These are phyloP conservation scores for Tamandua tetradactyla DNA, from an alignment of 2,797 vertebrate species.

Conservation along the genomic window DNA sequence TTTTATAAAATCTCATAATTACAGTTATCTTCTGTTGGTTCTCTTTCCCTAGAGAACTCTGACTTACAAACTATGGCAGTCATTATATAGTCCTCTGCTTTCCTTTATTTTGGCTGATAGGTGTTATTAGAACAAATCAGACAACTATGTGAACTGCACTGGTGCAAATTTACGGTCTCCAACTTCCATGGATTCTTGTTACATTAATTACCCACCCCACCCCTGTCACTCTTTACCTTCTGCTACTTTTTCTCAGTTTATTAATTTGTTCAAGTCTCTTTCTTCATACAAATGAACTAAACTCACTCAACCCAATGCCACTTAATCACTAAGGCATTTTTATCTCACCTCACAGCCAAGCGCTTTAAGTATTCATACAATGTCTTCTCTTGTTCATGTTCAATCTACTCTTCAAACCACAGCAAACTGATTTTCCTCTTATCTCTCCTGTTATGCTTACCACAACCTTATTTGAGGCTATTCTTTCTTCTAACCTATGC, in stretches of 20 bases:
- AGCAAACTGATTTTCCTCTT: neutral
- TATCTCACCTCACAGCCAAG: neutral
- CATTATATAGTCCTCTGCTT: neutral
- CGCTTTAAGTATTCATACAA: neutral
- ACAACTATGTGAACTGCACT: neutral
- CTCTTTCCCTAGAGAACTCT: no score
- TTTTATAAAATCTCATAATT: no score
- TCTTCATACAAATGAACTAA: conserved; percentile 4
- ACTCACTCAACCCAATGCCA: neutral
- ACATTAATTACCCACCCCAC: neutral
- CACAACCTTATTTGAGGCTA: neutral
- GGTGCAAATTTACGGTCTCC: neutral
- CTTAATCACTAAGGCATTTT: neutral
- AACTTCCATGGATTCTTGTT: neutral
- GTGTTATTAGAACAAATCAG: neutral
- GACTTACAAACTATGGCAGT: neutral
- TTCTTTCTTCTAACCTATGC: neutral
- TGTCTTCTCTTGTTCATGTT: neutral
- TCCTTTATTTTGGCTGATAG: neutral
- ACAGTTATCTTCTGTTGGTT: no score
- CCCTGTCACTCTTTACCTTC: neutral
- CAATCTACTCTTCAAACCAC: neutral
- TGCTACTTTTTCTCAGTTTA: neutral
- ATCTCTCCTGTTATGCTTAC: neutral
- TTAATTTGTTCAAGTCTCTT: neutral